Conservation (phyloP, 2,797 vertebrate species). For the Propithecus perrieri region DNA sequence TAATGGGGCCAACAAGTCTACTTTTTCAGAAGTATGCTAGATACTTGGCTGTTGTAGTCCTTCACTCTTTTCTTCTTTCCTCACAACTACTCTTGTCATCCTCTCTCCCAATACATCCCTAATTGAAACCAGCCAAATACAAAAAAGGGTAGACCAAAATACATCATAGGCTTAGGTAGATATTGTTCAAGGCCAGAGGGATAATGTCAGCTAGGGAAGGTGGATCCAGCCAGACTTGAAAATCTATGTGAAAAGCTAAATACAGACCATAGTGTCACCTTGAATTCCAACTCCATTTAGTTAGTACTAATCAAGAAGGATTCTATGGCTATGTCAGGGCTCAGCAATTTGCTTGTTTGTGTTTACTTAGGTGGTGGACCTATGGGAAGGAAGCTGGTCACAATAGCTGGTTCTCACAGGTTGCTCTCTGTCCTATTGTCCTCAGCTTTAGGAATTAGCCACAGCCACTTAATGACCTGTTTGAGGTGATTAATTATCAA, state of each 20-base stretch:
- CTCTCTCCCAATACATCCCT: neutral
- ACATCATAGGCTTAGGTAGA: neutral
- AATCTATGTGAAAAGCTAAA: neutral
- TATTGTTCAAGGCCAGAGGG: neutral
- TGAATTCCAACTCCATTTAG: neutral
- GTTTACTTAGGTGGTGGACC: neutral
- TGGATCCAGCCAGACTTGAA: neutral
- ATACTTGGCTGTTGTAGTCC: neutral
- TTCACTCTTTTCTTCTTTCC: neutral
- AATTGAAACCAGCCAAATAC: neutral
- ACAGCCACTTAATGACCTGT: neutral
- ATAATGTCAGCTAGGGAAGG: neutral
- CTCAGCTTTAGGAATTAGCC: neutral
- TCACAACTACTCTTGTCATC: neutral
- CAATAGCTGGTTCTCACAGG: neutral
- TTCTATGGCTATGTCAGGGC: neutral
- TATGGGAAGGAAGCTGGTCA: neutral
- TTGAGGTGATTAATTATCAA: neutral
- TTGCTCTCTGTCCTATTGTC: neutral
- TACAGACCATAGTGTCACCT: neutral
- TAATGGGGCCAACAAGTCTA: neutral
- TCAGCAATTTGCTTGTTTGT: neutral
- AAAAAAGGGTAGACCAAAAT: neutral
- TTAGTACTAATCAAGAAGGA: neutral
- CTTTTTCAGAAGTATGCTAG: neutral